Evolutionary conservation across 2,113 vertebrate species (phyloP).

Genomic region (Upupa epops): DNA sequence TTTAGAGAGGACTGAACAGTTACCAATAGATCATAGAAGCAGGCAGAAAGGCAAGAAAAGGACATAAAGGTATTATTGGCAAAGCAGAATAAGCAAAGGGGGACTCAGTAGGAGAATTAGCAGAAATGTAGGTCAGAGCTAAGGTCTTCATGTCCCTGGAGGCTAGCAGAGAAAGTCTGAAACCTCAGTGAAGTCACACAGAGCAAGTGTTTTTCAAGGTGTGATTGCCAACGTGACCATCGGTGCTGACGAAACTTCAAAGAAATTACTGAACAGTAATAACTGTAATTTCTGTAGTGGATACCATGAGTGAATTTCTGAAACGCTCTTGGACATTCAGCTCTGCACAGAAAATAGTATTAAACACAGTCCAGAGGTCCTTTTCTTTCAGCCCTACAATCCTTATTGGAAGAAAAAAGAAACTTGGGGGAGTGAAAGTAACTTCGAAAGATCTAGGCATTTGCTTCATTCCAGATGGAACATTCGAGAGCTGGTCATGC

Average conservation of each 20-base stretch:
- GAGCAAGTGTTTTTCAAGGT: not conserved
- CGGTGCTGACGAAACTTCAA: not conserved
- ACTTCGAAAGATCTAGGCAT: not conserved
- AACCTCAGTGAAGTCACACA: not conserved
- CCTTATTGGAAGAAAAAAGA: not conserved
- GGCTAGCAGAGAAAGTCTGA: not conserved
- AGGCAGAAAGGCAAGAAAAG: constrained; percentile 4
- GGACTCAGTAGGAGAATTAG: not conserved
- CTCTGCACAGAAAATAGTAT: not conserved
- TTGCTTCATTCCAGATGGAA: not conserved
- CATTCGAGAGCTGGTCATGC: not conserved
- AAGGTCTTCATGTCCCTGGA: not conserved
- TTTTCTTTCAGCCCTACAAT: not conserved
- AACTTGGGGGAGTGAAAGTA: not conserved
- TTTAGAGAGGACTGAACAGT: constrained; percentile 37
- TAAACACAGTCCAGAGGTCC: not conserved
- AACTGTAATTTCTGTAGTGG: not conserved
- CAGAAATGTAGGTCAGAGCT: constrained; percentile 26
- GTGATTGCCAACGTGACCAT: not conserved
- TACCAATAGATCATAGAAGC: not conserved
- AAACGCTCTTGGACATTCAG: fast-evolving
- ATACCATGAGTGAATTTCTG: not conserved
- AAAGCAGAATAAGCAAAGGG: constrained; percentile 23
- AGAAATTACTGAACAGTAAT: not conserved
- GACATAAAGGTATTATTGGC: constrained; percentile 18